Percentiles rank a stretch among this genome's conserved stretches.
Conservation (phyloP, 2,888 invertebrate genomes). For the Drosophila suboccidentalis region DNA sequence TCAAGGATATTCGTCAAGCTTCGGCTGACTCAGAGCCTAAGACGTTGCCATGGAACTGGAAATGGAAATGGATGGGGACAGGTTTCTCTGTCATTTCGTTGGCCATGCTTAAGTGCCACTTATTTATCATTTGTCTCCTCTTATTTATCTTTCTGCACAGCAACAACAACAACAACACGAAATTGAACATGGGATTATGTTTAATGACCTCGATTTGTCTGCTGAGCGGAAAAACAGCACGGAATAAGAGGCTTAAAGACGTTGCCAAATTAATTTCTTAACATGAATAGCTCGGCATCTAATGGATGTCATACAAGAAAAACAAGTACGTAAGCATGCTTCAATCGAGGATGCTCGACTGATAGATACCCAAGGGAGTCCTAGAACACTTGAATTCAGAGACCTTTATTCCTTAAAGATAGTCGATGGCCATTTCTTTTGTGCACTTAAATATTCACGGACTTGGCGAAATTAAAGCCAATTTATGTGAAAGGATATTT, state of each 20-base stretch:
- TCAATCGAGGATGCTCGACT: neutral
- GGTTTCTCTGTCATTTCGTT: constrained; percentile 33
- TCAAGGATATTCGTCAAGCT: constrained; percentile 49
- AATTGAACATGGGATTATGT: constrained; percentile 73
- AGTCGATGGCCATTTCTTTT: neutral
- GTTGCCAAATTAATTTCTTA: constrained; percentile 59
- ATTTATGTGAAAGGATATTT: no score
- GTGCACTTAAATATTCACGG: neutral
- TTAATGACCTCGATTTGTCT: constrained; percentile 73
- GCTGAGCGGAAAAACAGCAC: constrained; percentile 32
- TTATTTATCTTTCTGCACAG: constrained; percentile 57
- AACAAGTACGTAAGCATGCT: constrained; percentile 18
- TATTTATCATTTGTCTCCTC: constrained; percentile 69
- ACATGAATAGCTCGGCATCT: constrained; percentile 17
- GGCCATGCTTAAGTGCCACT: constrained; percentile 59
- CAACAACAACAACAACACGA: constrained; percentile 34
- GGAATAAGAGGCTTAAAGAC: constrained; percentile 50
- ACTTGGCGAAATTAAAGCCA: neutral
- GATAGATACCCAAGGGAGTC: constrained; percentile 4
- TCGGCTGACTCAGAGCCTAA: constrained; percentile 22
- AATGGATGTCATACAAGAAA: constrained; percentile 18
- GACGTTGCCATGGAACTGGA: constrained; percentile 27
- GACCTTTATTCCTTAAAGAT: neutral
- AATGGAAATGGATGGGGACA: constrained; percentile 1
- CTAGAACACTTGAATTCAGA: neutral